These are phyloP conservation scores for Anticlea derivata DNA, from an alignment of 2,888 invertebrate species.

Conservation along the genomic window DNA sequence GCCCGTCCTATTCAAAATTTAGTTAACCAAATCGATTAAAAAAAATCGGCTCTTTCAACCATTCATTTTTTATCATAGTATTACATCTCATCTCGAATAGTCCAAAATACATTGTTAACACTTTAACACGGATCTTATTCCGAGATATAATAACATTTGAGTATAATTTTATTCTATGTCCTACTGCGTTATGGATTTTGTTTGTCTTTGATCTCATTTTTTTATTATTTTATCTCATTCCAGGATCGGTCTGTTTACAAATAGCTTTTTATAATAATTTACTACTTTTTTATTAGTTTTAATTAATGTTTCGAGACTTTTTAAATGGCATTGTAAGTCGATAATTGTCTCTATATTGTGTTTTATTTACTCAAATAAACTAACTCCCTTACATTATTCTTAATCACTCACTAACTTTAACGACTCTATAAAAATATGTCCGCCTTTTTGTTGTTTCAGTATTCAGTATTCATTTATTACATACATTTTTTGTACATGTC, in stretches of 20 bases:
- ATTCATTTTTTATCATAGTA: slow-evolving; percentile 35
- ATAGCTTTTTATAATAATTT: slow-evolving; percentile 25
- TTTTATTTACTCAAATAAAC: background rate
- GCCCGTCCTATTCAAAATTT: slow-evolving; percentile 6
- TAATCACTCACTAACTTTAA: too few relatives aligned
- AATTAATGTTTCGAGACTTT: background rate
- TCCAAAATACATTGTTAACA: slow-evolving; percentile 62
- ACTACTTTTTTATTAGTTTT: slow-evolving; percentile 16
- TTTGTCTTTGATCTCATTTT: slow-evolving; percentile 39
- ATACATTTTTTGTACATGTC: too few relatives aligned
- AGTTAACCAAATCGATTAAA: slow-evolving; percentile 21
- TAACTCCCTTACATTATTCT: too few relatives aligned
- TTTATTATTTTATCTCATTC: slow-evolving; percentile 33
- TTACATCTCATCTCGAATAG: slow-evolving; percentile 31
- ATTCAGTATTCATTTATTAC: too few relatives aligned
- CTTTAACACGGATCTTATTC: slow-evolving; percentile 63
- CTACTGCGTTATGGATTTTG: slow-evolving; percentile 53
- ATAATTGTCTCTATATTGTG: background rate
- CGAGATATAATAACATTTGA: slow-evolving; percentile 54
- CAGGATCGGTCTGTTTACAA: slow-evolving; percentile 34
- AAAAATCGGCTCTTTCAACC: slow-evolving; percentile 24
- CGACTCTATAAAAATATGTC: too few relatives aligned
- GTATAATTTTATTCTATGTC: slow-evolving; percentile 58
- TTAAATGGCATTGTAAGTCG: background rate
- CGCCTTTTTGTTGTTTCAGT: too few relatives aligned